phyloP scores from a whole-genome alignment of 2,113 vertebrate species.

The Naja naja region DNA sequence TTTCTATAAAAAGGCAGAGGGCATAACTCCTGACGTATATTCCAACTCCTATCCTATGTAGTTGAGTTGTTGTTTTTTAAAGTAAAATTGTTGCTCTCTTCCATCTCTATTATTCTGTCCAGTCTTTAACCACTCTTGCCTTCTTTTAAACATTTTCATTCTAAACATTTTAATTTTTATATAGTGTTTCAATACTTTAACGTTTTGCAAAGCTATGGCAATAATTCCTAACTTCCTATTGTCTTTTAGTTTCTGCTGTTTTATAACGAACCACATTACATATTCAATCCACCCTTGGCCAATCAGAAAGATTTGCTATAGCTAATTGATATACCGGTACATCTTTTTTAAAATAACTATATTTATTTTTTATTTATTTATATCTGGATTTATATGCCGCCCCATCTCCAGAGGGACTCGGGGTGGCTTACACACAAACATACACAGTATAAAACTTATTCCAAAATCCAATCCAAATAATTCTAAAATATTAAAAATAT shows the following conservation, averaged over 20 bases:
- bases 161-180: neutral
- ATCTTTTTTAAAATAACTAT: neutral
- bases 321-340: neutral
- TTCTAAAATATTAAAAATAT: too few species aligned
- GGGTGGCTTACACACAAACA: too few species aligned
- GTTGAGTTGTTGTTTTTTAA: neutral
- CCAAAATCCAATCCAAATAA: too few species aligned
- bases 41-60: neutral
- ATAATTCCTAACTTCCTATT: neutral
- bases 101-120: neutral
- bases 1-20: neutral
- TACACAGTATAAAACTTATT: too few species aligned
- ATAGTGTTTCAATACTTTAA: neutral
- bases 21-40: neutral
- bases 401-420: too few species aligned
- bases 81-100: neutral
- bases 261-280: neutral
- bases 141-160: neutral
- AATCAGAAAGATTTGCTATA: neutral
- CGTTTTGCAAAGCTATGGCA: neutral
- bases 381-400: too few species aligned
- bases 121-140: neutral
- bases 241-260: neutral
- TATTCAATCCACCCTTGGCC: neutral
- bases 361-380: too few species aligned